Evolutionary conservation across 2,888 invertebrate genomes (phyloP).

Genomic region (Yponomeuta evonymella): DNA sequence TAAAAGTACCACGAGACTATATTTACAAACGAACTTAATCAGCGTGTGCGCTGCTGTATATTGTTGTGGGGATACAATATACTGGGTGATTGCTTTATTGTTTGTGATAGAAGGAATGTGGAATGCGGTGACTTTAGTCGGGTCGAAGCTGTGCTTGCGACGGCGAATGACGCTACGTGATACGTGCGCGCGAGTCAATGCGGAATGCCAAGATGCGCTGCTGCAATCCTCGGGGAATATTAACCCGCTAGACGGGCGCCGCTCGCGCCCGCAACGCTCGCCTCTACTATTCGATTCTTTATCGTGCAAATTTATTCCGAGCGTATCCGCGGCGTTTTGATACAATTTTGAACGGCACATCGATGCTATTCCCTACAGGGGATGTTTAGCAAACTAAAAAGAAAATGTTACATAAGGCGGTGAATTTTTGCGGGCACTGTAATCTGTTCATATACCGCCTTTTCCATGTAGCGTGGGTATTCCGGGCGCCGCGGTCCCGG

Average conservation of each 20-base stretch:
- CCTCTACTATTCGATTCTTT: constrained; percentile 25
- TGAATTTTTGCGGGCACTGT: constrained; percentile 37
- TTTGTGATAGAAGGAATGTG: neutral
- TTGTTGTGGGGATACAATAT: neutral
- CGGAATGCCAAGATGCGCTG: constrained; percentile 18
- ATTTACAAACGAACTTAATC: constrained; percentile 5
- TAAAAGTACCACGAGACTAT: constrained; percentile 3
- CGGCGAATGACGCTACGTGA: neutral
- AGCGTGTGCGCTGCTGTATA: constrained; percentile 3
- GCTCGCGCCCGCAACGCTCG: constrained; percentile 24
- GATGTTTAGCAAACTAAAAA: constrained; percentile 5
- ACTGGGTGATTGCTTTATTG: neutral
- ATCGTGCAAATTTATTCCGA: constrained; percentile 27
- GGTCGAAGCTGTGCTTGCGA: neutral
- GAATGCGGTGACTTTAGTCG: constrained; percentile 4
- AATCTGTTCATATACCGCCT: constrained; percentile 44
- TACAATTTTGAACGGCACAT: constrained; percentile 28
- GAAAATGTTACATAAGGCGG: constrained; percentile 19
- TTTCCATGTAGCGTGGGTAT: constrained; percentile 45
- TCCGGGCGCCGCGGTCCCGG: constrained; percentile 5
- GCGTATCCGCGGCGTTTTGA: constrained; percentile 28
- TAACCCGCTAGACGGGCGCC: constrained; percentile 25
- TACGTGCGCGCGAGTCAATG: constrained; percentile 11
- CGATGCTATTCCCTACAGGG: constrained; percentile 2
- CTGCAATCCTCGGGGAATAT: constrained; percentile 24